These are phyloP conservation scores for Ranitomeya imitator DNA, from an alignment of 2,113 vertebrate genomes.

Conservation along the genomic window DNA sequence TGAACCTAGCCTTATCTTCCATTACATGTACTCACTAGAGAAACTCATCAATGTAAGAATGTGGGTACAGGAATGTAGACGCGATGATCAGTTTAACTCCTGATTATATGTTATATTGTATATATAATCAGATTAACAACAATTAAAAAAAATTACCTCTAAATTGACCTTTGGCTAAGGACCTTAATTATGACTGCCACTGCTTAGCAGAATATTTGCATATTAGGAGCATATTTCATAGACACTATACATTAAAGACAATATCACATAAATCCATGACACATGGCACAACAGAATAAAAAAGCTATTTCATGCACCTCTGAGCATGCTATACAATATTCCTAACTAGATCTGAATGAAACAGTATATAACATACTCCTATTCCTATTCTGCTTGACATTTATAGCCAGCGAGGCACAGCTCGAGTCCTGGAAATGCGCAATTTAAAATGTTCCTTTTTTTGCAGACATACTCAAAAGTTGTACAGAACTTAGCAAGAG, in stretches of 20 bases:
- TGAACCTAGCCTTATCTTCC: no score
- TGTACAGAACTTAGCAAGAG: not conserved
- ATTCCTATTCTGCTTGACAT: conserved; percentile 4
- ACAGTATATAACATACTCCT: not conserved
- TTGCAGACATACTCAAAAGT: conserved; percentile 9
- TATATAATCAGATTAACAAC: not conserved
- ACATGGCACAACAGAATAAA: not conserved
- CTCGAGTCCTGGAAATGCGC: not conserved
- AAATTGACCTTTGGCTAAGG: not conserved
- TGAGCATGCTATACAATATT: not conserved
- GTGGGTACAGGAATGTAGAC: no score
- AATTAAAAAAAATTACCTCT: not conserved
- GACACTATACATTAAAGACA: not conserved
- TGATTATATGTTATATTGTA: no score
- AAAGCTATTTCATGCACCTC: not conserved
- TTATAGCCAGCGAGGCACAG: conserved; percentile 4
- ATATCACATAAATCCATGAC: not conserved
- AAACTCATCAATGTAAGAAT: no score
- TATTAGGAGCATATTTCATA: not conserved
- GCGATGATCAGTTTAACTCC: no score
- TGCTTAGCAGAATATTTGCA: not conserved
- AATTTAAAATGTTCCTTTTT: not conserved
- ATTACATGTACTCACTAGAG: no score
- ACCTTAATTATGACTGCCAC: not conserved
- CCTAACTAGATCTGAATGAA: conserved; percentile 3